Percentiles rank a stretch among this genome's conserved stretches.
Conservation (phyloP, 2,888 invertebrate species). For the Pandemis cinnamomeana region DNA sequence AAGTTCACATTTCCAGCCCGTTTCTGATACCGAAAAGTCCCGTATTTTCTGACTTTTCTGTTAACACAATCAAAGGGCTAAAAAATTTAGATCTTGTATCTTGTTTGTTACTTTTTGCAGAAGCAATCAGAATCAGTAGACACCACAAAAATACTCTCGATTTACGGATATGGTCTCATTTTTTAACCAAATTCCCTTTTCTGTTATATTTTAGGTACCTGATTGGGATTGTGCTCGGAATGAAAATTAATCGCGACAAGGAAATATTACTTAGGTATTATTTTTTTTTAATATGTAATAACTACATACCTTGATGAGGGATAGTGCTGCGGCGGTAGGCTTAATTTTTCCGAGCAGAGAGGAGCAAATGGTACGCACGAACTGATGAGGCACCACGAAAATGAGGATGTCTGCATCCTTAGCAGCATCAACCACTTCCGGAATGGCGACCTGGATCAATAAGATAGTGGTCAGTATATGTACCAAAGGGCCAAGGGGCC, state of each 20-base stretch:
- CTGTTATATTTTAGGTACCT: not conserved
- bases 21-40: too few species aligned
- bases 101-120: too few species aligned
- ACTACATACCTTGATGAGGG: slow-evolving; percentile 94
- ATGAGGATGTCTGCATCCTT: slow-evolving; percentile 97
- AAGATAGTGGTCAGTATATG: not conserved
- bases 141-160: too few species aligned
- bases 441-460: slow-evolving; percentile 91
- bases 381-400: slow-evolving; percentile 99
- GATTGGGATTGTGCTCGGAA: too few species aligned
- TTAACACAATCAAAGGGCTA: too few species aligned
- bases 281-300: not conserved
- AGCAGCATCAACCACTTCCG: slow-evolving; percentile 95
- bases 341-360: slow-evolving; percentile 95
- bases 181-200: too few species aligned
- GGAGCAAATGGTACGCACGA: slow-evolving; percentile 94
- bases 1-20: not conserved
- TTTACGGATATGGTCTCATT: too few species aligned
- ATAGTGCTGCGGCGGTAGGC: slow-evolving; percentile 94
- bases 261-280: too few species aligned
- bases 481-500: not conserved
- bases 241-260: too few species aligned
- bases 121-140: too few species aligned
- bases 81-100: too few species aligned
- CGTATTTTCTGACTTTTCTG: too few species aligned